Base-by-base conservation (phyloP, 2,113 vertebrate genomes). In the Hippocampus comes region DNA sequence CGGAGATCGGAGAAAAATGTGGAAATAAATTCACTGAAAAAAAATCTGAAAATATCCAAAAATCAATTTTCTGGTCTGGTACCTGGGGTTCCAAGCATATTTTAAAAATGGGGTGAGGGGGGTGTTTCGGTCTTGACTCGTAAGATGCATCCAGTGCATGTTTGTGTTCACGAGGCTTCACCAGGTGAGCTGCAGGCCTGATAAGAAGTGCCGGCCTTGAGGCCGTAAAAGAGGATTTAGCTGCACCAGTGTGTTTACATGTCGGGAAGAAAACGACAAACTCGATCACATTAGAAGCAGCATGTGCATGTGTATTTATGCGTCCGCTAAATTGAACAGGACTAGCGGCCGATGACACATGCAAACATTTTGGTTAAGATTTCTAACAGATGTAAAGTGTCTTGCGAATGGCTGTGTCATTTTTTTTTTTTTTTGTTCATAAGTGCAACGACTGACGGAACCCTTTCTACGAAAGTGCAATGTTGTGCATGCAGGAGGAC, bases 401-500 rank as follows among this genome's bases (percentile, higher is more conserved):
- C 63, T 78, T 67, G 70, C 78, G 66, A 61, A 69, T 55, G 60
- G 57, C 73, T 70, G 60, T 74, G 66, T 82, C 60, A 14, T 70
- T 81, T 65, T 64, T 78, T 84, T n/a, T n/a, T n/a, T n/a, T 57
- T 71, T 41, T 80, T 78, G 77, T 71, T 79, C 71, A 74, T 81
- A 73, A 65, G 72, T 73, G 79, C 83, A n/a, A n/a, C n/a, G n/a
- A n/a, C n/a, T n/a, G n/a, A n/a, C n/a, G n/a, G n/a, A n/a, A n/a
- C n/a, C n/a, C n/a, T n/a, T n/a, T n/a, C n/a, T n/a, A n/a, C n/a
- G n/a, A n/a, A n/a, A n/a, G n/a, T n/a, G n/a, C n/a, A 79, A 86
- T 89, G 78, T 84, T 88, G 86, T 79, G 78, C 87, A 86, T 82
- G 74, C 79, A 86, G 83, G 77, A 79, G 81, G 79, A 85, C 87